Conservation (phyloP, 2,888 invertebrate species). For the Punctoribates punctum region DNA sequence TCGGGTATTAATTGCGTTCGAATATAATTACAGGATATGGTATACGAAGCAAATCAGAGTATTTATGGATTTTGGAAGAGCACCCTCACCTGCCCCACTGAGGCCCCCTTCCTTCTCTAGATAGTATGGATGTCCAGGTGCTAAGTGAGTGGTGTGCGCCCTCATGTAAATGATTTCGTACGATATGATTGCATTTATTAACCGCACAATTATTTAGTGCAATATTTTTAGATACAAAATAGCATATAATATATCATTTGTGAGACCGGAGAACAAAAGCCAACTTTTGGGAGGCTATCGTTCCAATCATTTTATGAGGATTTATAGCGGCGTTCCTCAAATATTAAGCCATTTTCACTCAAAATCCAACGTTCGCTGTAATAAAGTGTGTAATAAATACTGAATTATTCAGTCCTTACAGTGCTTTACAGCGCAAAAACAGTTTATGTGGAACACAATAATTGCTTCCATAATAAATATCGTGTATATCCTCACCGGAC, state of each 20-base stretch:
- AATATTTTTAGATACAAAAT: slow-evolving; percentile 31
- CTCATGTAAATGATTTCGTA: slow-evolving; percentile 15
- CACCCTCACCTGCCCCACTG: slow-evolving; percentile 32
- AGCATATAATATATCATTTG: slow-evolving; percentile 32
- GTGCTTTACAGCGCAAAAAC: background rate
- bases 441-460: slow-evolving; percentile 24
- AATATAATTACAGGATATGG: slow-evolving; percentile 35
- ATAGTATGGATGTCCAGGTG: slow-evolving; percentile 21
- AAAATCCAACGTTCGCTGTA: background rate
- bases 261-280: background rate
- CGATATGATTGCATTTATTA: slow-evolving; percentile 31
- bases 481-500: background rate
- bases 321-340: background rate
- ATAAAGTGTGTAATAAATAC: no score
- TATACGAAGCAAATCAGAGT: slow-evolving; percentile 5
- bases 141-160: slow-evolving; percentile 17
- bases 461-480: background rate
- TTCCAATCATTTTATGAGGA: slow-evolving; percentile 30
- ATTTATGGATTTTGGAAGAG: background rate
- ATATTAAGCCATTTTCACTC: background rate
- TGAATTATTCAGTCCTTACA: background rate
- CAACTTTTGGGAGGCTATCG: background rate
- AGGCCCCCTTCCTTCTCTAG: slow-evolving; percentile 6
- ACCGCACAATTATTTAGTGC: slow-evolving; percentile 25
- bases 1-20: slow-evolving; percentile 6